These are phyloP conservation scores for Chironomus striatipennis DNA, from an alignment of 1,140 invertebrate species.

Conservation along the genomic window DNA sequence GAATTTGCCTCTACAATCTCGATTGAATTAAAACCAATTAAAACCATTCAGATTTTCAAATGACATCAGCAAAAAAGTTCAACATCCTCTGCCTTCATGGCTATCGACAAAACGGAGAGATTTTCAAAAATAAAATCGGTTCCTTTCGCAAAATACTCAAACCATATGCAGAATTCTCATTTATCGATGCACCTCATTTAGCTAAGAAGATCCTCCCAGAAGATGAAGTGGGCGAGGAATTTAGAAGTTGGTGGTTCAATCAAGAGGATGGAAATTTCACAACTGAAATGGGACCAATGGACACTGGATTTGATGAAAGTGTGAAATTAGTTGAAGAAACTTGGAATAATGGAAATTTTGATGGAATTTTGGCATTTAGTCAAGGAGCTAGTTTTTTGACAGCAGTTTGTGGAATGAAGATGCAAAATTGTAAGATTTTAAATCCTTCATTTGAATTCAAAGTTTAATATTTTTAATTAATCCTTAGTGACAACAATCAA, in stretches of 20 bases:
- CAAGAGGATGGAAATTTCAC: slow-evolving; percentile 60
- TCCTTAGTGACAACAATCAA: slow-evolving; percentile 51
- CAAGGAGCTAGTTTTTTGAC: slow-evolving; percentile 54
- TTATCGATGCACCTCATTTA: slow-evolving; percentile 61
- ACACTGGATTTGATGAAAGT: slow-evolving; percentile 65
- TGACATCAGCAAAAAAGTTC: slow-evolving; percentile 33
- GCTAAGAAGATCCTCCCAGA: slow-evolving; percentile 45
- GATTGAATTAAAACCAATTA: too few species aligned
- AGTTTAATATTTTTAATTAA: slow-evolving; percentile 30
- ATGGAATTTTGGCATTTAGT: slow-evolving; percentile 77
- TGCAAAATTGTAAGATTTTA: neutral
- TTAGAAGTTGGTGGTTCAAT: slow-evolving; percentile 80
- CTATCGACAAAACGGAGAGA: slow-evolving; percentile 60
- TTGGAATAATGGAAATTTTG: slow-evolving; percentile 64
- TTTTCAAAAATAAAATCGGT: slow-evolving; percentile 63
- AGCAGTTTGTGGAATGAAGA: neutral
- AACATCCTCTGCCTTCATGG: slow-evolving; percentile 66
- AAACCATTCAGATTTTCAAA: too few species aligned
- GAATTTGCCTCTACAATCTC: too few species aligned
- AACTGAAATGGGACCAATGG: slow-evolving; percentile 58
- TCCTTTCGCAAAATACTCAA: slow-evolving; percentile 62
- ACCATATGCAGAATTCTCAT: slow-evolving; percentile 58
- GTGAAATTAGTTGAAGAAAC: slow-evolving; percentile 51
- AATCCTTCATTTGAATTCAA: neutral
- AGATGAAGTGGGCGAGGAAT: slow-evolving; percentile 39